Evolutionary conservation across 1,140 invertebrate species (phyloP), one percentile per base, ranked within the genome.

Genomic region (Drosophila teissieri): DNA sequence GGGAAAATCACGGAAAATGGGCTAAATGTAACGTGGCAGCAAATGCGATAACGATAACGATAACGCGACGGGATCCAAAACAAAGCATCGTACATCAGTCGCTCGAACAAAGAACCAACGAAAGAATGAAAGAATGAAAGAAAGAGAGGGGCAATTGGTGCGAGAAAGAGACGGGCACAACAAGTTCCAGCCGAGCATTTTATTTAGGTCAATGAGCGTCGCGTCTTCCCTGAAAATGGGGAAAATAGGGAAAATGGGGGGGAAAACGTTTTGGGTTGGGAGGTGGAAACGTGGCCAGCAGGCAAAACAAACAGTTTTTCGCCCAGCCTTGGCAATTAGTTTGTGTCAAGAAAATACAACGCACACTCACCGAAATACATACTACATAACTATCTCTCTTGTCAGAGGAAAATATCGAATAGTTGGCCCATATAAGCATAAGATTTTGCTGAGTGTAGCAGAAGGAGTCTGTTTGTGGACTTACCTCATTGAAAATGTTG

Each of bases 401-500:
- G 3, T 8, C 7, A 31, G 10, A 10, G 31, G 2, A 10, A 31
- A 31, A 10, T 31, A 8, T 8, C 14, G 3, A 36, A 36, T 14
- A 10, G 12, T 14, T 37, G 4, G 12, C 36, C 36, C 36, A 37
- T 2, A 37, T 37, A 11, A 10, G 12, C 36, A 3, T 37, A n/a
- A n/a, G 12, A 31, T 31, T 31, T 31, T 4, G 36, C 36, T 14
- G 36, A 31, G 36, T 12, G 36, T 0, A 39, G 3, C 3, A 46
- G 10, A 24, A 46, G 22, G 27, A 22, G 24, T n/a, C 6, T 49
- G 31, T 45, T 55, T 67, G 45, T 51, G 60, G 54, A 80, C 77
- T 90, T 83, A 96, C 95, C 93, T 97, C 96, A 84, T 96, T 96
- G 95, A 97, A 96, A 79, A 95, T 94, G 75, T 94, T 94, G 94